A percentile compares a stretch with the other conserved stretches of the same genome.
phyloP scores from a whole-genome alignment of 2,888 invertebrate species.

The Pterobdella sp. region DNA sequence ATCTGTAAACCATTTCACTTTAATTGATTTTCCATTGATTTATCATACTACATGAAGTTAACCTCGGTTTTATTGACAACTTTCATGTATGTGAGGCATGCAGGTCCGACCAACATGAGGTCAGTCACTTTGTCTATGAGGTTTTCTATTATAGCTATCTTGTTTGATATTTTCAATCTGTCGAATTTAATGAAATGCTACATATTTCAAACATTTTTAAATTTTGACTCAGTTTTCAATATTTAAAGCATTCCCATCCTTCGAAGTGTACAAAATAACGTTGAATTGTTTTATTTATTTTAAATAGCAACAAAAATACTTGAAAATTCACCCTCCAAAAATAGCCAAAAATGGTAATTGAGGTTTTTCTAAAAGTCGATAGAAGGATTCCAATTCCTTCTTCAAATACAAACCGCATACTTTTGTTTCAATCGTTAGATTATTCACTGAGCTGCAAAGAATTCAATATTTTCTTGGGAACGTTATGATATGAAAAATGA shows the following conservation, averaged over 20 bases:
- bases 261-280: too few relatives aligned
- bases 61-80: slow-evolving; percentile 80
- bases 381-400: slow-evolving; percentile 92
- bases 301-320: too few relatives aligned
- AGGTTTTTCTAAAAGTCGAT: slow-evolving; percentile 91
- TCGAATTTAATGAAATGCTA: too few relatives aligned
- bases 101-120: slow-evolving; percentile 99
- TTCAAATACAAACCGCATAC: slow-evolving; percentile 91
- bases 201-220: too few relatives aligned
- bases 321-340: slow-evolving; percentile 63
- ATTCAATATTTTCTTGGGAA: background rate
- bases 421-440: slow-evolving; percentile 50
- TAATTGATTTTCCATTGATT: background rate
- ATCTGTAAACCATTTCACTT: slow-evolving; percentile 60
- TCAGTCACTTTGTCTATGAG: slow-evolving; percentile 93
- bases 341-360: slow-evolving; percentile 94
- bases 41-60: slow-evolving; percentile 35
- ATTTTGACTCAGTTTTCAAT: too few relatives aligned
- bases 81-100: slow-evolving; percentile 98
- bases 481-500: background rate
- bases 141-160: slow-evolving; percentile 94
- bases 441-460: slow-evolving; percentile 12
- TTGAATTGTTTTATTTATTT: too few relatives aligned
- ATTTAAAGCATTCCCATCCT: too few relatives aligned
- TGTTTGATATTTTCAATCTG: slow-evolving; percentile 70